Percentiles rank a stretch among this genome's conserved stretches.
These are phyloP conservation scores for Pocillopora damicornis DNA, from an alignment of 64 coral and sea anemone genomes.

Conservation along the genomic window DNA sequence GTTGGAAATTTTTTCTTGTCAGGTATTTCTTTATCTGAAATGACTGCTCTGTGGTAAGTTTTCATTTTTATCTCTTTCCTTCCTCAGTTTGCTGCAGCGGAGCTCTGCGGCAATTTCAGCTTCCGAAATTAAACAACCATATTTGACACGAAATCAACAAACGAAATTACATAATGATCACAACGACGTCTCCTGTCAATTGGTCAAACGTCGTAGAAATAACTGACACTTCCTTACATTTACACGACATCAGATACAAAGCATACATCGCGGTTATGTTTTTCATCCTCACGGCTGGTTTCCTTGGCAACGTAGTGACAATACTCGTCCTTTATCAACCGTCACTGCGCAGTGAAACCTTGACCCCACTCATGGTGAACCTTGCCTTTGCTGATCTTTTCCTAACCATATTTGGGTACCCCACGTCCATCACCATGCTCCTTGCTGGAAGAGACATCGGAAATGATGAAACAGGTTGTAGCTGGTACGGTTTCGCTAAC, in stretches of 20 bases:
- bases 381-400: slow-evolving; percentile 25
- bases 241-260: not conserved
- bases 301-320: slow-evolving; percentile 25
- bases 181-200: not conserved
- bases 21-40: no score
- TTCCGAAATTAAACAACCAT: not conserved
- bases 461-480: not conserved
- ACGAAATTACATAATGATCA: slow-evolving; percentile 2
- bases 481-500: slow-evolving; percentile 40
- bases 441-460: not conserved
- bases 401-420: slow-evolving; percentile 46
- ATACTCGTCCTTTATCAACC: slow-evolving; percentile 23
- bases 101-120: no score
- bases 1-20: no score
- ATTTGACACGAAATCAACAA: not conserved
- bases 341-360: not conserved
- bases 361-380: slow-evolving; percentile 24
- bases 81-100: no score
- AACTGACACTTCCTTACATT: not conserved
- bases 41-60: no score
- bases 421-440: not conserved
- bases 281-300: not conserved
- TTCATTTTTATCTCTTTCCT: no score
- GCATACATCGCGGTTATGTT: slow-evolving; percentile 1
- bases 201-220: not conserved